Base-by-base conservation (phyloP, 2,888 invertebrate species). In the Zhuqinia jingwanae region DNA sequence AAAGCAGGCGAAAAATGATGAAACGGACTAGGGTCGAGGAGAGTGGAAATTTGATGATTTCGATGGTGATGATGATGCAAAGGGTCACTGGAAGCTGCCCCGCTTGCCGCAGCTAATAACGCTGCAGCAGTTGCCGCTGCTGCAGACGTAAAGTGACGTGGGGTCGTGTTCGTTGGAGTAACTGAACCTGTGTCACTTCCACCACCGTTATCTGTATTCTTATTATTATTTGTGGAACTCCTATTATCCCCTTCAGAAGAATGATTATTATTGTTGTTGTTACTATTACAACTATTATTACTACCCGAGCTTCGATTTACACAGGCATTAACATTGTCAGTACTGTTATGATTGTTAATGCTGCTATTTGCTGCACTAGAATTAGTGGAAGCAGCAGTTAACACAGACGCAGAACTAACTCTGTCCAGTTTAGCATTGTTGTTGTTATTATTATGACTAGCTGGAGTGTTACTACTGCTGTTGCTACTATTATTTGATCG, bases 1-100 rank as follows among this genome's bases (percentile, higher is more conserved):
- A 88, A 89, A 3, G 88, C 86, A 11, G 89, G 86, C 8, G 90
- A 87, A 82, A 87, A 86, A 50, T 88, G 89, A 56, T 88, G 90
- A 36, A 87, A 81, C 5, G 89, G 88, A 53, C 75, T 86, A 10
- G 90, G 85, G 60, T 90, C 90, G 22, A 90, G 88, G 42, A 90
- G 87, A 20, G 89, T 86, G 15, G 85, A 85, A 73, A 85, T 85
- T 36, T 78, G 85, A 73, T 85, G 85, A 79, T 58, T 79, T 63
- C 82, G 86, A 76, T 78, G 88, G 45, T 70, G 85, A 78, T 22
- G 87, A 56, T 50, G 63, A 63, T 70, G 77, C 25, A 82, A 75
- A 53, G 79, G 60, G 65, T 83, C 85, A 77, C 73, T 45, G 13
- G 79, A 73, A 15, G 87, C 82, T 36, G 77, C 86, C 0, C 81